Base-by-base conservation (phyloP, 2,888 invertebrate genomes). In the Iphiclides podalirius region DNA sequence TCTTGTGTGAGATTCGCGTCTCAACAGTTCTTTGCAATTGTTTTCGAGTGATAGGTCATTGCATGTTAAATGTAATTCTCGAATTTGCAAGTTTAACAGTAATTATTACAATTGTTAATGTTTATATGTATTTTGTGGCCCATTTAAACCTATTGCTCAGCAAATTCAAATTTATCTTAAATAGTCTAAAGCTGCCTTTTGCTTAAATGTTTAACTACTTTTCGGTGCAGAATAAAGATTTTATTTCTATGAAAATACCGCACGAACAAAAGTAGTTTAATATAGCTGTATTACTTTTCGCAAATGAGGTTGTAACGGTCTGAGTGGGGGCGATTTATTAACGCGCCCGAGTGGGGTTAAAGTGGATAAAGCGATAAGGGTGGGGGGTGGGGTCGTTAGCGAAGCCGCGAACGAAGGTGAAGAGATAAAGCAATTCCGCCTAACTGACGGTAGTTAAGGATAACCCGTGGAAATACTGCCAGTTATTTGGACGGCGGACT, bases 341-440 rank as follows among this genome's bases (percentile, higher is more conserved):
- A 50, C 50, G 50, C 50, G 35, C 28, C 28, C 35, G 35, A 36
- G 48, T 47, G 23, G 49, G 45, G 40, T 28, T 15, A 17, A 26
- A 35, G 50, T 36, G 45, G 40, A 17, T 15, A 17, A 26, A 35
- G 50, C 31, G 50, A 40, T 44, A 40, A 50, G 44, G 45, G 40
- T 28, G 48, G 43, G 12, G 52, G 47, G 44, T 47, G 28, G 51
- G 35, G 34, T n/a, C n/a, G n/a, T n/a, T n/a, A n/a, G n/a, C n/a
- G n/a, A n/a, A n/a, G n/a, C n/a, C n/a, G n/a, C n/a, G 52, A 15
- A 35, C 60, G 64, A 67, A 77, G 76, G 77, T 77, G 73, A 77
- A 66, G 70, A 76, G 72, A 79, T 80, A 67, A 70, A 69, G 67
- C 61, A 75, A 79, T 79, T 75, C 71, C 72, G 66, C 66, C 70